These are phyloP conservation scores for Rhea pennata DNA, from an alignment of 2,113 vertebrate species.

Conservation along the genomic window DNA sequence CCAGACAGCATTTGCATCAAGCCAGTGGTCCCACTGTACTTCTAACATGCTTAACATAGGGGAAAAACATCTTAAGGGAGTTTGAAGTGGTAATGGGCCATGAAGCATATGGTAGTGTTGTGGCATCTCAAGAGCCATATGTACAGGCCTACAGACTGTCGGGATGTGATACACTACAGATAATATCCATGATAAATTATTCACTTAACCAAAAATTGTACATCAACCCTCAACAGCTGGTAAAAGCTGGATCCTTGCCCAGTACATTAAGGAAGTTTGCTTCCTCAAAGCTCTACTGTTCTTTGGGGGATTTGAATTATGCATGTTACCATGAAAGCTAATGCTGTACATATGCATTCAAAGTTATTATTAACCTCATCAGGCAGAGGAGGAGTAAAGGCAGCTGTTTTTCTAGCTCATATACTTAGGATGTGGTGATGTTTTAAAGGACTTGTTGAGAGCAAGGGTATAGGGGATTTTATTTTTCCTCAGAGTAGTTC, in stretches of 20 bases:
- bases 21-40: conserved; percentile 3
- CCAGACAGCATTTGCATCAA: not conserved
- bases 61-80: conserved; percentile 62
- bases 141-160: conserved; percentile 69
- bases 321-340: conserved; percentile 79
- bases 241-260: conserved; percentile 75
- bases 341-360: conserved; percentile 77
- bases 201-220: conserved; percentile 80
- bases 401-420: conserved; percentile 70
- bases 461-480: not conserved
- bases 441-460: conserved; percentile 57
- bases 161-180: conserved; percentile 73
- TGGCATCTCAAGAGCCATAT: conserved; percentile 76
- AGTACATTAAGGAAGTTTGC: conserved; percentile 77
- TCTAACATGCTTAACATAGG: conserved; percentile 37
- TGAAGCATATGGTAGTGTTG: conserved; percentile 75
- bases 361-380: conserved; percentile 82
- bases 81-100: conserved; percentile 72
- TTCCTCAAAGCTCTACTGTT: conserved; percentile 77
- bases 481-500: not conserved
- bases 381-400: conserved; percentile 65
- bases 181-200: conserved; percentile 78
- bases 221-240: conserved; percentile 76
- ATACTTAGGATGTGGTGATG: conserved; percentile 27
- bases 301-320: conserved; percentile 78